phyloP scores from a whole-genome alignment of 2,797 vertebrate species.

The Clarias platycephalus region DNA sequence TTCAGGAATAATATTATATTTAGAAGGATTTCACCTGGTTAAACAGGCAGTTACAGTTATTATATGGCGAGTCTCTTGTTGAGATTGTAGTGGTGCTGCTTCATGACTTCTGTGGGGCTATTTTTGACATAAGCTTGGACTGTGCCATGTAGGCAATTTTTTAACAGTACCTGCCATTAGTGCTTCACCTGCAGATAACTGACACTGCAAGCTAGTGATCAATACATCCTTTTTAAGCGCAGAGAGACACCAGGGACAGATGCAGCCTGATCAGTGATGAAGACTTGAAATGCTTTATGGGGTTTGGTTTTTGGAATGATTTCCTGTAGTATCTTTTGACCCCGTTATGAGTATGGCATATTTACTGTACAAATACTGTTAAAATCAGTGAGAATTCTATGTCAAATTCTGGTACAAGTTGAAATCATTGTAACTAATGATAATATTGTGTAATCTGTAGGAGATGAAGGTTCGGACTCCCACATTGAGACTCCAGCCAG shows the following conservation, averaged over 20 bases:
- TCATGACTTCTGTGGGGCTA: conserved; percentile 61
- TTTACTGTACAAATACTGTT: background rate
- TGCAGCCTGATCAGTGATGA: conserved; percentile 7
- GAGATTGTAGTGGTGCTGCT: conserved; percentile 49
- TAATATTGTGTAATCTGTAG: conserved; percentile 66
- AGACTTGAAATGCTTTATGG: conserved; percentile 1
- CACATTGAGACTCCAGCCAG: conserved; percentile 81
- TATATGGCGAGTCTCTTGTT: conserved; percentile 46
- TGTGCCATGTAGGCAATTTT: conserved; percentile 60
- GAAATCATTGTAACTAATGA: background rate
- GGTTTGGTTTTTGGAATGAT: background rate
- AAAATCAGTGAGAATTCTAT: background rate
- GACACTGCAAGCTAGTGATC: conserved; percentile 58
- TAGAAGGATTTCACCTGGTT: conserved; percentile 64
- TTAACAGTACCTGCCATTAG: conserved; percentile 50
- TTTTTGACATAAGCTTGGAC: conserved; percentile 61
- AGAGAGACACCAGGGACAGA: conserved; percentile 41
- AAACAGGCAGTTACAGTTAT: conserved; percentile 53
- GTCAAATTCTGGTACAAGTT: background rate
- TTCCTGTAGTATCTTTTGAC: background rate
- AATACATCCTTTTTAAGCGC: conserved; percentile 51
- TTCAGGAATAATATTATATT: conserved; percentile 60
- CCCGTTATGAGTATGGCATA: background rate
- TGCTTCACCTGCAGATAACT: conserved; percentile 62
- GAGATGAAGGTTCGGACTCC: conserved; percentile 87